These are phyloP conservation scores for Leucophenga montana DNA, from an alignment of 2,888 invertebrate genomes.

Conservation along the genomic window DNA sequence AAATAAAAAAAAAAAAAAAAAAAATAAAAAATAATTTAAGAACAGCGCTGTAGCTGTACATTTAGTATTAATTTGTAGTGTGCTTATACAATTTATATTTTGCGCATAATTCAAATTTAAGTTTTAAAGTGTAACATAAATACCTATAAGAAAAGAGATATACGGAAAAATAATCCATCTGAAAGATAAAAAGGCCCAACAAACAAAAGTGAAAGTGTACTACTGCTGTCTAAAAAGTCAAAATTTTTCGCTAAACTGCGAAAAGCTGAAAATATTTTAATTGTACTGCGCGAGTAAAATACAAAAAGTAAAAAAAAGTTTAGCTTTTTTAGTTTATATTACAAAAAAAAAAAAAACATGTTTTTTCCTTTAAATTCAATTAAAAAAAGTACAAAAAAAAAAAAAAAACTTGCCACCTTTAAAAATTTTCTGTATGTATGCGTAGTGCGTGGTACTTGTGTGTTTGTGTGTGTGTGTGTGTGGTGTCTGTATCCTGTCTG, in stretches of 20 bases:
- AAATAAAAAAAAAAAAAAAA: slow-evolving; percentile 10
- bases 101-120: slow-evolving; percentile 9
- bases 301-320: too few species aligned
- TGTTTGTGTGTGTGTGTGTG: slow-evolving; percentile 29
- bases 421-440: slow-evolving; percentile 27
- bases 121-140: background rate
- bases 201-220: background rate
- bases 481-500: slow-evolving; percentile 9
- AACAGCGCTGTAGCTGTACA: background rate
- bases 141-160: background rate
- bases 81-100: background rate
- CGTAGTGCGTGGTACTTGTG: slow-evolving; percentile 23
- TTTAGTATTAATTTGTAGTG: background rate
- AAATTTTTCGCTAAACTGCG: background rate
- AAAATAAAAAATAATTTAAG: background rate
- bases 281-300: too few species aligned
- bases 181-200: background rate
- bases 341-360: background rate
- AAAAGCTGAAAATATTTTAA: background rate
- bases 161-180: background rate
- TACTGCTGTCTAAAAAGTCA: background rate
- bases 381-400: slow-evolving; percentile 1
- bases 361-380: background rate
- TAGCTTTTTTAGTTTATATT: background rate
- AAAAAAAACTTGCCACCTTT: background rate